These are phyloP conservation scores for Morpho achilles DNA, from an alignment of 2,888 invertebrate genomes.

Conservation along the genomic window DNA sequence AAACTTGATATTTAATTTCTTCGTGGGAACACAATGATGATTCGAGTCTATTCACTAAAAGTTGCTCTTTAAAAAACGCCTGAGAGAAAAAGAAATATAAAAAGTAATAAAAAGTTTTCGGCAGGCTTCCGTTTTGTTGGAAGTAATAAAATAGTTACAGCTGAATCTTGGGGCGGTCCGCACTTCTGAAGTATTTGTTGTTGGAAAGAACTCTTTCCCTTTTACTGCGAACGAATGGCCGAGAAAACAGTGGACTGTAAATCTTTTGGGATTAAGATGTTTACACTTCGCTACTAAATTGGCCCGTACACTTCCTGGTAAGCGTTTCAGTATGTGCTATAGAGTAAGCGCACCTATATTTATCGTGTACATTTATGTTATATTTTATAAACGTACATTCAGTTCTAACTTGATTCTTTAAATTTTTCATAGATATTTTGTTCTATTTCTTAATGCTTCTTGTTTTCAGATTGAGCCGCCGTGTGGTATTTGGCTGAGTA, in stretches of 20 bases:
- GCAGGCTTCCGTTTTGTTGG: constrained; percentile 47
- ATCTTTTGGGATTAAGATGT: constrained; percentile 33
- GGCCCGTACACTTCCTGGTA: constrained; percentile 19
- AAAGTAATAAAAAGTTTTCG: constrained; percentile 34
- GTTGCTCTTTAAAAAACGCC: constrained; percentile 23
- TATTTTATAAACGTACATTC: too few relatives aligned
- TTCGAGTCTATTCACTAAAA: background rate
- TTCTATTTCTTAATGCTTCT: too few relatives aligned
- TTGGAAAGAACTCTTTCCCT: constrained; percentile 32
- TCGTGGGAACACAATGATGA: too few relatives aligned
- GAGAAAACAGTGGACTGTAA: constrained; percentile 35
- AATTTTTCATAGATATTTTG: too few relatives aligned
- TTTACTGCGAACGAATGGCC: constrained; percentile 32
- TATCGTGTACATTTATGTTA: background rate
- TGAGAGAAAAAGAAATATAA: constrained; percentile 31
- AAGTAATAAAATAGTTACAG: constrained; percentile 63
- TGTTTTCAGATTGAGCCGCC: too few relatives aligned
- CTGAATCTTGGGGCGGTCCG: constrained; percentile 43
- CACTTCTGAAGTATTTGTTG: constrained; percentile 35
- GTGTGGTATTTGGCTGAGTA: too few relatives aligned
- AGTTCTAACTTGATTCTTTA: too few relatives aligned
- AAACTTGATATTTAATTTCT: too few relatives aligned
- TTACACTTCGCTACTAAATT: constrained; percentile 22
- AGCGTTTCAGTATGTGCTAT: constrained; percentile 8
- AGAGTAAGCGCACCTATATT: constrained; percentile 1